A percentile compares a stretch with the other conserved stretches of the same genome.
Conservation (phyloP, 2,888 invertebrate genomes). For the Thysanoteuthis rhombus region DNA sequence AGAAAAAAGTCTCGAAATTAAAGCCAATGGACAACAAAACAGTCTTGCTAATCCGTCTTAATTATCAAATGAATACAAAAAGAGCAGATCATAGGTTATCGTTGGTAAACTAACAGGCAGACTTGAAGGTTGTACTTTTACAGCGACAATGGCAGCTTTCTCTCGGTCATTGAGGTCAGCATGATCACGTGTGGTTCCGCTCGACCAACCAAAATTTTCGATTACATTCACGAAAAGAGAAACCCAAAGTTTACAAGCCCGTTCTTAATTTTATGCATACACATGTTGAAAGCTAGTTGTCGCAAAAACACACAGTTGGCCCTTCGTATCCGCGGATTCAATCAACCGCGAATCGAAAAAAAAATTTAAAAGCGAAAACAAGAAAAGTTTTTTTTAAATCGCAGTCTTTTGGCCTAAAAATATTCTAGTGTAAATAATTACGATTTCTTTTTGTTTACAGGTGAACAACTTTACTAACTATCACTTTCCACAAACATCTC, state of each 20-base stretch:
- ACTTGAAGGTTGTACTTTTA: constrained; percentile 12
- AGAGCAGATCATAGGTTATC: background rate
- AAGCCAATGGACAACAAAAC: background rate
- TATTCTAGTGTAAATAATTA: too few relatives aligned
- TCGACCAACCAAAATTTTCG: background rate
- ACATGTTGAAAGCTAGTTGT: background rate
- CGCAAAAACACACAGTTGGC: too few relatives aligned
- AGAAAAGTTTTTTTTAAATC: too few relatives aligned
- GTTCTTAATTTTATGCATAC: background rate
- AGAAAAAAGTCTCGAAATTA: background rate
- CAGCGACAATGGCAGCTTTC: background rate
- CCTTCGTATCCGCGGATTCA: too few relatives aligned
- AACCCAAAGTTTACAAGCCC: background rate
- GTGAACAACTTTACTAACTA: too few relatives aligned
- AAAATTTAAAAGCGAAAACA: too few relatives aligned
- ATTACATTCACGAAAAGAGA: background rate
- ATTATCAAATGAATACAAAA: background rate
- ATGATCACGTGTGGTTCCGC: background rate
- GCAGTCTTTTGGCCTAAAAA: too few relatives aligned
- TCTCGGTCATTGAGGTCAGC: background rate
- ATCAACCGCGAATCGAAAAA: too few relatives aligned
- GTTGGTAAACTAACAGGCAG: background rate
- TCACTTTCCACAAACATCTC: too few relatives aligned
- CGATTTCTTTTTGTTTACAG: too few relatives aligned
- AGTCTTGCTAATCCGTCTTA: background rate